A percentile compares a stretch with the other conserved stretches of the same genome.
Conservation (phyloP, 2,113 vertebrate species). For the Myrmecobius fasciatus region DNA sequence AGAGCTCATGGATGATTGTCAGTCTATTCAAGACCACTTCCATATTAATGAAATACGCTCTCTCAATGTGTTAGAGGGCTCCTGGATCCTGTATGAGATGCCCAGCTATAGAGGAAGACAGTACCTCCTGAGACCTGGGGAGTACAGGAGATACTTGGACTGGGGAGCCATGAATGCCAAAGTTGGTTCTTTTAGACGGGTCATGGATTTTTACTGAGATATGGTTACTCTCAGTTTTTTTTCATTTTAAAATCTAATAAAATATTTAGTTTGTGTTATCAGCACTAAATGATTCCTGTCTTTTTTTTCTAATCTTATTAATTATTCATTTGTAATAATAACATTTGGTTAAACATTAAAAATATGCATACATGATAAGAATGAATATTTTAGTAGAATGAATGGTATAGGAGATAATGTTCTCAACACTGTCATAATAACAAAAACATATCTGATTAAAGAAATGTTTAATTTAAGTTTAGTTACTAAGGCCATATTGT, state of each 20-base stretch:
- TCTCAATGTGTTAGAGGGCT: conserved; percentile 87
- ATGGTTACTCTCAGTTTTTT: conserved; percentile 39
- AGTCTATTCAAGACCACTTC: conserved; percentile 86
- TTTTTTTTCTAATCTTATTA: conserved; percentile 51
- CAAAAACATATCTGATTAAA: neutral
- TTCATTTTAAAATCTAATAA: conserved; percentile 68
- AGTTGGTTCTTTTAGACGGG: conserved; percentile 70
- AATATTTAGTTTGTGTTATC: conserved; percentile 73
- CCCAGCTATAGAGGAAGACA: conserved; percentile 85
- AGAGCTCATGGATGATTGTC: conserved; percentile 87
- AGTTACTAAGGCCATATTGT: neutral
- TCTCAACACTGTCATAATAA: neutral
- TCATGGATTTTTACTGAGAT: conserved; percentile 68
- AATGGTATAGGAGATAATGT: neutral
- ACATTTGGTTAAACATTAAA: neutral
- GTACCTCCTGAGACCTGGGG: conserved; percentile 86
- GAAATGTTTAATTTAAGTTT: neutral
- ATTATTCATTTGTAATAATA: neutral
- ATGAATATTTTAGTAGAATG: neutral
- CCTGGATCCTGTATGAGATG: conserved; percentile 90
- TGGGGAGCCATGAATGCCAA: conserved; percentile 86
- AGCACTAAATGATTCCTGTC: conserved; percentile 58
- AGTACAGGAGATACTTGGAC: conserved; percentile 87
- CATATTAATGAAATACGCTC: conserved; percentile 87
- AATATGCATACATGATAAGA: neutral